Conservation (phyloP, 2,797 vertebrate species). For the Allobates femoralis region DNA sequence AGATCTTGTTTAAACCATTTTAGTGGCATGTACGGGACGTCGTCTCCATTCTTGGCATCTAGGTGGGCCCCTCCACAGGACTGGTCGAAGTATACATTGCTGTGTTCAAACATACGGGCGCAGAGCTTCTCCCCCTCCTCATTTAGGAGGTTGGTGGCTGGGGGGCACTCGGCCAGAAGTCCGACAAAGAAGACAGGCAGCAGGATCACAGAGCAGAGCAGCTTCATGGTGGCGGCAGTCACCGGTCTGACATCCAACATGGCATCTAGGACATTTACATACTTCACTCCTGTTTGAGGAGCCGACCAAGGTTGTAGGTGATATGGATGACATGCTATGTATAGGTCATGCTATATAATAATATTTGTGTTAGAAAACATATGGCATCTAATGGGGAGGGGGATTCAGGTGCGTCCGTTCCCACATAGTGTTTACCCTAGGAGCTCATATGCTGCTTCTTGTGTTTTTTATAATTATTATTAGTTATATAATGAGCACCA, state of each 20-base stretch:
- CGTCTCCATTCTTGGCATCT: conserved; percentile 35
- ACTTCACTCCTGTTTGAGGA: background rate
- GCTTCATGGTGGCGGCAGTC: conserved; percentile 7
- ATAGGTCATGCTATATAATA: background rate
- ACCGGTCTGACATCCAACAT: background rate
- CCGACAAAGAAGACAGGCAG: conserved; percentile 42
- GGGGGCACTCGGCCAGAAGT: conserved; percentile 28
- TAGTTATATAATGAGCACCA: too few species aligned
- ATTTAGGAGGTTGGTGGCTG: conserved; percentile 39
- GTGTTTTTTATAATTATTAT: too few species aligned
- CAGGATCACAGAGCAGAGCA: conserved; percentile 18
- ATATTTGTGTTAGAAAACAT: conserved; percentile 1
- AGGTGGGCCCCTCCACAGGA: conserved; percentile 72
- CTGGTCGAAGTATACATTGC: conserved; percentile 74
- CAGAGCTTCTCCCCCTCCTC: conserved; percentile 68
- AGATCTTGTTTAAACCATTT: conserved; percentile 67
- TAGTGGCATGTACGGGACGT: conserved; percentile 72
- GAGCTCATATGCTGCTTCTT: conserved; percentile 78
- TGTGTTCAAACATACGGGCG: conserved; percentile 74
- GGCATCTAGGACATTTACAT: background rate
- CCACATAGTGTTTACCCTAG: background rate
- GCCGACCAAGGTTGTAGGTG: background rate
- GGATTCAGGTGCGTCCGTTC: conserved; percentile 14
- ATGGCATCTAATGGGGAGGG: too few species aligned
- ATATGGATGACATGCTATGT: background rate